These are phyloP conservation scores for Panzeria rudis DNA, from an alignment of 2,888 invertebrate genomes.

Conservation along the genomic window DNA sequence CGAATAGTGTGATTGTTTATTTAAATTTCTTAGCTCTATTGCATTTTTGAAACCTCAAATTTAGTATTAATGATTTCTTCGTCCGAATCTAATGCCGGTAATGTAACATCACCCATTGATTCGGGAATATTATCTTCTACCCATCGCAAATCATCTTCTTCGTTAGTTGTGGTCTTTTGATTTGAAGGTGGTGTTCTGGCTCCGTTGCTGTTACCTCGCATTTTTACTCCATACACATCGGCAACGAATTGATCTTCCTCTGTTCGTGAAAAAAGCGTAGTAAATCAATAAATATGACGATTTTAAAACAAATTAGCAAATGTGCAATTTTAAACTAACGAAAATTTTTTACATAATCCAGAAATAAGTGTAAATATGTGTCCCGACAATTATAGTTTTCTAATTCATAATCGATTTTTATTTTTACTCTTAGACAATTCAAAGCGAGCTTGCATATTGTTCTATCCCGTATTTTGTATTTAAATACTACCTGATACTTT, in stretches of 20 bases:
- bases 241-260: slow-evolving; percentile 94
- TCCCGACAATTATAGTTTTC: no score
- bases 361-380: no score
- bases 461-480: no score
- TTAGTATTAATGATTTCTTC: slow-evolving; percentile 93
- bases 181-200: slow-evolving; percentile 81
- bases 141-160: slow-evolving; percentile 94
- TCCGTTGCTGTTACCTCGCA: slow-evolving; percentile 85
- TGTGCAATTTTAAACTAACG: no score
- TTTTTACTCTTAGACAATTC: no score
- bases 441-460: no score
- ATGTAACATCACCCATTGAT: slow-evolving; percentile 88
- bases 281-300: not conserved
- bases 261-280: slow-evolving; percentile 72
- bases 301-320: no score
- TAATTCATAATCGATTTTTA: no score
- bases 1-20: slow-evolving; percentile 9
- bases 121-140: slow-evolving; percentile 97
- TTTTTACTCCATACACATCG: slow-evolving; percentile 93
- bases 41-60: slow-evolving; percentile 95
- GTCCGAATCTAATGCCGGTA: slow-evolving; percentile 89
- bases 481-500: no score
- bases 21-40: slow-evolving; percentile 84
- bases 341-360: no score
- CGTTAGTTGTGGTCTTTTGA: slow-evolving; percentile 83